Evolutionary conservation across 2,113 vertebrate species (phyloP), one percentile per base, ranked within the genome.

Genomic region (Sapayoa aenigma): DNA sequence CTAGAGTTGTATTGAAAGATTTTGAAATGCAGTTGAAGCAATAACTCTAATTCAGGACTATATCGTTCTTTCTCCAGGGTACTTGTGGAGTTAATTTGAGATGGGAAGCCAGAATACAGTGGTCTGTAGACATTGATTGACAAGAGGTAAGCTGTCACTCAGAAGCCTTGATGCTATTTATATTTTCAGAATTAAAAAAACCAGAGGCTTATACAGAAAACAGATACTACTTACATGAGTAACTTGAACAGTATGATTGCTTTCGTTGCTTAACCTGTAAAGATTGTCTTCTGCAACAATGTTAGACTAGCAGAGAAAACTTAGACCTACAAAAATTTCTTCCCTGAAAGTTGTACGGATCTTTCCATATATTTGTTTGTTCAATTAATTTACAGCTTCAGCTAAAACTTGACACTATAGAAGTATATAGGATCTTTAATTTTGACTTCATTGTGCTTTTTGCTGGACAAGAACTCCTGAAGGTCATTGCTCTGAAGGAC

Each of bases 51-150:
- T 59, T 71, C 2, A 9, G 9, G 30, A 22, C 8, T 58, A 9
- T 35, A 15, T 39, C 5, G 0, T 31, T 50, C 22, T 56, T 89
- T 49, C n/a, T 81, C 8, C 16, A 41, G 9, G 7, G 20, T 82
- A 73, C 12, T 35, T 18, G 21, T 63, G 35, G 5, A 22, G 21
- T 63, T 66, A 8, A 52, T 73, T 56, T 79, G n/a, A 68, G 82
- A 41, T 28, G 8, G 28, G 27, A 86, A 89, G 12, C 9, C 31
- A 73, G 55, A 86, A 68, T 30, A 18, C 33, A 78, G 18, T 35
- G 9, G 10, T 35, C 28, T 0, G 0, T n/a, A 65, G 67, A 60
- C 4, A 24, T 12, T 3, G 15, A 55, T 2, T 66, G 16, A 7
- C 25, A 71, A 50, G 67, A 84, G 18, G 11, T 39, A 53, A 1